Evolutionary conservation across 2,113 vertebrate species (phyloP), one percentile per base, ranked within the genome.

Genomic region (Paedocypris sp.): DNA sequence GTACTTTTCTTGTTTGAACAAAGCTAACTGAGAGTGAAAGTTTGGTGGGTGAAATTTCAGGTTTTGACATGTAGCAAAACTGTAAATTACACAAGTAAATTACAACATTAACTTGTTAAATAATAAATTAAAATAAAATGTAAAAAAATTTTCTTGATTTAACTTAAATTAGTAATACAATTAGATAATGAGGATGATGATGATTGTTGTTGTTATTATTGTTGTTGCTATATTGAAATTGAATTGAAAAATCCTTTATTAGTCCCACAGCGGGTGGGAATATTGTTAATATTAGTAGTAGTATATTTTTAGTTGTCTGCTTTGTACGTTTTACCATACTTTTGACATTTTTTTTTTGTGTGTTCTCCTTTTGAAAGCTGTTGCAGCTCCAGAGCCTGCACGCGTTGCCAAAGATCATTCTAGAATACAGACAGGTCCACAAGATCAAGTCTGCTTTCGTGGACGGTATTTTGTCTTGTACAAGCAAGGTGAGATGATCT

Each of bases 401-500:
- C 73, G 90, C 90, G 10, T 78, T 97, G 52, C 94, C 93, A 11
- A 92, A 83, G 82, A 88, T 95, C 52, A 83, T 97, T 70, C 70
- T 94, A 51, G 87, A 95, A 67, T 88, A 94, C 59, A 88, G 94
- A 51, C 91, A 86, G 91, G 76, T 93, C 70, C 91, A 88, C 73
- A 95, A 94, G 74, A 86, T 92, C 80, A 97, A 95, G 75, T 92
- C 91, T 19, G 80, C 90, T 6, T 96, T 91, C 31, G 78, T 96
- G 26, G 94, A 97, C 41, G 90, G 92, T 35, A 79, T 94, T 31
- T 74, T 73, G 4, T 84, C 79, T 0, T 93, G 83, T 69, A 79
- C 86, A 78, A 84, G 61, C 52, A 85, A 92, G 87, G 92, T 95
- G 78, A 73, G 74, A 18, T n/a, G n/a, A n/a, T n/a, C n/a, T n/a